Conservation (phyloP, 2,797 vertebrate genomes). For the Stomatorhinus walkeri region DNA sequence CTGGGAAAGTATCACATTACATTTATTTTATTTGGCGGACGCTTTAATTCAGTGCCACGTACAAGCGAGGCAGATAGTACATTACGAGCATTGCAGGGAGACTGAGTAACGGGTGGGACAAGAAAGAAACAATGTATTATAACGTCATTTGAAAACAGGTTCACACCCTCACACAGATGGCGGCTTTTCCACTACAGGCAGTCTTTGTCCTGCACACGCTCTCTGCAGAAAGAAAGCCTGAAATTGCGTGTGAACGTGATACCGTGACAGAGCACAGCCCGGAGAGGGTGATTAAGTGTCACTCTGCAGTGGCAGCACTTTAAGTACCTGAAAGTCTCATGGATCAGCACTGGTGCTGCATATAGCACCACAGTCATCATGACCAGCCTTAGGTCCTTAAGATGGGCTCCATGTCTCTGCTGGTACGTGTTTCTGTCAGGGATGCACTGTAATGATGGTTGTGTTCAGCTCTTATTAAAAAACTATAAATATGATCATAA, state of each 20-base stretch:
- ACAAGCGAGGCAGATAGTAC: background rate
- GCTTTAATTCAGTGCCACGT: background rate
- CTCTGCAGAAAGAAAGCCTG: background rate
- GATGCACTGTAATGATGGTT: background rate
- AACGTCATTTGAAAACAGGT: background rate
- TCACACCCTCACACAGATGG: background rate
- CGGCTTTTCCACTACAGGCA: background rate
- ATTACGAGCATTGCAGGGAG: background rate
- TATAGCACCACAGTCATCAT: background rate
- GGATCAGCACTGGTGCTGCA: background rate
- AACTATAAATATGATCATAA: background rate
- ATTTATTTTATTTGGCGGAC: background rate
- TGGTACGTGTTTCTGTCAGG: background rate
- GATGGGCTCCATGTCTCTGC: background rate
- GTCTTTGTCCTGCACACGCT: background rate
- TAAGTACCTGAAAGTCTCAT: background rate
- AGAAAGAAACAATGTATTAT: background rate
- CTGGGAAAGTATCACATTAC: background rate
- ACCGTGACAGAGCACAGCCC: background rate
- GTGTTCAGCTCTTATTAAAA: background rate
- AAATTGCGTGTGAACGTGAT: background rate
- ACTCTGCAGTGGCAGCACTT: background rate
- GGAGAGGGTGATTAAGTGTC: background rate
- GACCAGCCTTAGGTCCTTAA: background rate
- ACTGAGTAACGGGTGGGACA: background rate